Evolutionary conservation across 92 coral and sea anemone species (phyloP).

Genomic region (Actinernus sp.): DNA sequence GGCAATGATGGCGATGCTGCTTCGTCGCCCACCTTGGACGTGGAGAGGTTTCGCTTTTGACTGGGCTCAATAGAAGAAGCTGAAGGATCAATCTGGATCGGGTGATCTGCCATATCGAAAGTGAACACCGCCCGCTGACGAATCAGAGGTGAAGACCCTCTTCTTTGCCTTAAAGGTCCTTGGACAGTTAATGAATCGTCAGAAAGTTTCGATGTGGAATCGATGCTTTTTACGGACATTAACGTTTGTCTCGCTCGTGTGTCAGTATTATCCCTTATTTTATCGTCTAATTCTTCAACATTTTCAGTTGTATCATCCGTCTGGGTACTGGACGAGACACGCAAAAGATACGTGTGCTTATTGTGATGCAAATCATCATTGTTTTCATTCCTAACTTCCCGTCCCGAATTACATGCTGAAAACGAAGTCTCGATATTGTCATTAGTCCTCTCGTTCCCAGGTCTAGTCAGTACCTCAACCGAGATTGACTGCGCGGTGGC

Average conservation of each 20-base stretch:
- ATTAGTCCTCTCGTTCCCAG: neutral
- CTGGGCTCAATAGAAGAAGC: neutral
- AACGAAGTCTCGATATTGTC: neutral
- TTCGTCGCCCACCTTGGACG: constrained; percentile 18
- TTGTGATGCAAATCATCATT: neutral
- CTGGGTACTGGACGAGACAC: constrained; percentile 4
- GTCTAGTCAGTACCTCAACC: neutral
- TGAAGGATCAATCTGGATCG: constrained; percentile 1
- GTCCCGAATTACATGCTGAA: too few species aligned
- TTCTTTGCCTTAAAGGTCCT: constrained; percentile 71
- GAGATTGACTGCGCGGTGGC: neutral
- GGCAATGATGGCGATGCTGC: constrained; percentile 33
- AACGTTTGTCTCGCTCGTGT: constrained; percentile 9
- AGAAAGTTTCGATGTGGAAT: constrained; percentile 63
- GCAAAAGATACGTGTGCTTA: neutral
- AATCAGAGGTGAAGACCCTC: constrained; percentile 90
- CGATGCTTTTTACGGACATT: constrained; percentile 61
- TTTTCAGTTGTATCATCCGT: neutral
- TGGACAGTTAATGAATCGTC: constrained; percentile 77
- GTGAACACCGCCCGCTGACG: constrained; percentile 94
- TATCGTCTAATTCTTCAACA: neutral
- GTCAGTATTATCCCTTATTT: neutral
- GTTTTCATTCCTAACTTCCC: neutral
- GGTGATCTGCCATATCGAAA: constrained; percentile 69
- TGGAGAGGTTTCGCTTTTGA: neutral